Evolutionary conservation across 2,888 invertebrate species (phyloP), one percentile per base, ranked within the genome.

Genomic region (Proisotoma minuta): DNA sequence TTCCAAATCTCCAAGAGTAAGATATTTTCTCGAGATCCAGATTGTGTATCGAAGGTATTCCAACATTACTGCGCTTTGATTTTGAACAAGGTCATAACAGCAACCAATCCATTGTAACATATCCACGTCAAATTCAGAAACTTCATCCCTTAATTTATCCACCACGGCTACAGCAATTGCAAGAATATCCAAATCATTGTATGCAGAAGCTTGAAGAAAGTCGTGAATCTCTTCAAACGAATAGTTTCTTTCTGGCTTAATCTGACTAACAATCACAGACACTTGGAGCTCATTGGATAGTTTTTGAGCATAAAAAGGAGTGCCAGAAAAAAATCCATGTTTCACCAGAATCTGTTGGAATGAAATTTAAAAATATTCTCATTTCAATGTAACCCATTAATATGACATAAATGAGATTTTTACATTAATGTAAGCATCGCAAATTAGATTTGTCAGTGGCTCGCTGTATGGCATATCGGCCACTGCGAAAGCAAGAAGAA

Each of bases 251-350:
- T 60, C 59, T 24, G 61, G n/a, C 47, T 61, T 53, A 28, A 73
- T 59, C 39, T 69, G 70, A 18, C 66, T 66, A 51, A 67, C 63
- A 52, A 73, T 65, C 1, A 65, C 54, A 5, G 62, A 60, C n/a
- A 71, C 62, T 59, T 67, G 68, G 24, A 57, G 40, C n/a, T 49
- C 62, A 18, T 60, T 60, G 1, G 68, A 65, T 22, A 71, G 29
- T 50, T 66, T 65, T 56, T 68, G 58, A 10, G 71, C 68, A 48
- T 73, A 73, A 48, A 57, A 73, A 20, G 73, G 73, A 40, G 69
- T 70, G 39, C 58, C 64, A 10, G 50, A 43, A 12, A 71, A 66
- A 10, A 47, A 28, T 12, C 63, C 59, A 12, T 49, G 34, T 39
- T 69, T 60, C 3, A 71, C 71, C n/a, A 71, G 65, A 20, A 70